These are phyloP conservation scores for Porites australiensis DNA, from an alignment of 64 coral and sea anemone species.

Conservation along the genomic window DNA sequence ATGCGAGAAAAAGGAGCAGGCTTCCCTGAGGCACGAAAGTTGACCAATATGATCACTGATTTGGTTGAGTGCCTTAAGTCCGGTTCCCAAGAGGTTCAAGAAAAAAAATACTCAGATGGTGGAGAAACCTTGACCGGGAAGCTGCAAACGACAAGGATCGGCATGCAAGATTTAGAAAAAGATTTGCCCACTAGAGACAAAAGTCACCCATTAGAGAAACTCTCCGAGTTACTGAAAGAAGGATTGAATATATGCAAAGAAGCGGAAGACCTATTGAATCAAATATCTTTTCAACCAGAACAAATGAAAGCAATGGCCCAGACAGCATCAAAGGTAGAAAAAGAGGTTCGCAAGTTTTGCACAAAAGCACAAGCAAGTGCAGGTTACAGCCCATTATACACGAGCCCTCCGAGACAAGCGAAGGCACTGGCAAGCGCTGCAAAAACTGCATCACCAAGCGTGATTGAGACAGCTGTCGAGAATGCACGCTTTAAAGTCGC, in stretches of 20 bases:
- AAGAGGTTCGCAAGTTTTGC: neutral
- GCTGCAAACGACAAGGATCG: neutral
- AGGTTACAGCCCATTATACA: neutral
- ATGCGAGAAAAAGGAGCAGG: too few relatives aligned
- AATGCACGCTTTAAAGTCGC: neutral
- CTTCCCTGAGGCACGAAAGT: neutral
- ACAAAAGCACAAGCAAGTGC: neutral
- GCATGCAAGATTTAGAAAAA: neutral
- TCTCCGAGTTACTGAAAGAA: neutral
- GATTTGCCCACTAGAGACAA: neutral
- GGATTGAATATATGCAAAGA: neutral
- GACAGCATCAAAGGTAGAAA: neutral
- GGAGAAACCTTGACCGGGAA: neutral
- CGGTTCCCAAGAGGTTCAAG: neutral
- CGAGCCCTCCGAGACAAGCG: slow-evolving; percentile 6
- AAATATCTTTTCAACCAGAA: neutral
- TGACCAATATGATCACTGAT: neutral
- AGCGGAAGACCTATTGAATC: neutral
- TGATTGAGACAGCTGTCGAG: neutral
- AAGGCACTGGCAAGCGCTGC: neutral
- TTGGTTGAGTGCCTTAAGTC: neutral
- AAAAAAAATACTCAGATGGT: neutral
- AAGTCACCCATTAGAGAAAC: neutral
- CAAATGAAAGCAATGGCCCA: neutral
- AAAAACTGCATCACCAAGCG: neutral